Evolutionary conservation across 2,888 invertebrate species (phyloP).

Genomic region (Elegia similella): DNA sequence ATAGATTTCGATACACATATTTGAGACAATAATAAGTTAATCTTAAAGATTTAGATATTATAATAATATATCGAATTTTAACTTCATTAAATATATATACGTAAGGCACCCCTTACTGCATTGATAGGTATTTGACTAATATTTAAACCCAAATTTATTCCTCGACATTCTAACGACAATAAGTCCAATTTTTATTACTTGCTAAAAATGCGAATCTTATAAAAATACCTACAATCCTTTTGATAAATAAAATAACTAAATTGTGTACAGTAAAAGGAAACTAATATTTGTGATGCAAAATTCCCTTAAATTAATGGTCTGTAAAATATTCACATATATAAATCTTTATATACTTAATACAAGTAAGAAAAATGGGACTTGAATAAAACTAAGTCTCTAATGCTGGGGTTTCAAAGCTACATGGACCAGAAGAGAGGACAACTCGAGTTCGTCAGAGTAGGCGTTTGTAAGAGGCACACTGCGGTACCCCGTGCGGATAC

Average conservation of each 20-base stretch:
- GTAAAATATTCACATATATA: background rate
- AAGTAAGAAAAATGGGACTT: background rate
- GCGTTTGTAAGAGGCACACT: slow-evolving; percentile 95
- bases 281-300: background rate
- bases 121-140: background rate
- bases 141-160: background rate
- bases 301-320: background rate
- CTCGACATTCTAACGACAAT: background rate
- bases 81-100: background rate
- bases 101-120: too few species aligned
- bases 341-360: background rate
- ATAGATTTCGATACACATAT: background rate
- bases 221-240: background rate
- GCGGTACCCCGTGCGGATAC: slow-evolving; percentile 92
- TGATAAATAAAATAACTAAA: background rate
- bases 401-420: slow-evolving; percentile 37
- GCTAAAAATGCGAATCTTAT: background rate
- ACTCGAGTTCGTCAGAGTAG: slow-evolving; percentile 94
- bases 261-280: background rate
- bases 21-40: too few species aligned
- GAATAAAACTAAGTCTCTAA: background rate
- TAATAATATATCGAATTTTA: background rate
- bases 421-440: slow-evolving; percentile 95
- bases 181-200: background rate
- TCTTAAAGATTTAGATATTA: background rate